Evolutionary conservation across 2,113 vertebrate genomes (phyloP).

Genomic region (Phrynocephalus versicolor): DNA sequence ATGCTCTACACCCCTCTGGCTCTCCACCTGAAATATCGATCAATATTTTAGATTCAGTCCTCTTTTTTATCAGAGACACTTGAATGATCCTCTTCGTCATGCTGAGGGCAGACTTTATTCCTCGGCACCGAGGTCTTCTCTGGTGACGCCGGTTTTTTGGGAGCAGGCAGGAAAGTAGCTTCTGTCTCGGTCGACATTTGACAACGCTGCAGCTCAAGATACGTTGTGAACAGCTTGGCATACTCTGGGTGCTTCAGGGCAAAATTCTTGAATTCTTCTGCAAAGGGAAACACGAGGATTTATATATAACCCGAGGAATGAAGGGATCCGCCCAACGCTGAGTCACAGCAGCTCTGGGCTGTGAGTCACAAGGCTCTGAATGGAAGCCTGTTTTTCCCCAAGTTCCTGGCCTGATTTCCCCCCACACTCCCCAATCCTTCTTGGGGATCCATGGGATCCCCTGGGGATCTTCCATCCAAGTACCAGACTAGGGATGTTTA

Average conservation of each 20-base stretch:
- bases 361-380: no score
- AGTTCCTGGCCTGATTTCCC: no score
- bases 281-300: constrained; percentile 28
- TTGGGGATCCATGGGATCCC: no score
- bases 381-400: no score
- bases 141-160: neutral
- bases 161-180: constrained; percentile 7
- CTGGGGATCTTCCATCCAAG: no score
- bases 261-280: constrained; percentile 90
- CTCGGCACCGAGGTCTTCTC: constrained; percentile 40
- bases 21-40: neutral
- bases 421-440: no score
- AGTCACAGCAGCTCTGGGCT: no score
- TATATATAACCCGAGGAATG: neutral
- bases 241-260: constrained; percentile 90
- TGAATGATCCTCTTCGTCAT: constrained; percentile 71
- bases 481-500: no score
- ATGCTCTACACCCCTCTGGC: no score
- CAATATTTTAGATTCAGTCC: constrained; percentile 76
- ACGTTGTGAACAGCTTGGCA: constrained; percentile 93
- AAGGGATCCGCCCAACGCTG: no score
- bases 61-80: constrained; percentile 92
- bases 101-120: constrained; percentile 68
- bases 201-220: constrained; percentile 92
- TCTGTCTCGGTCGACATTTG: constrained; percentile 76